Conservation (phyloP, 2,797 vertebrate species). For the Cirrhinus molitorella region DNA sequence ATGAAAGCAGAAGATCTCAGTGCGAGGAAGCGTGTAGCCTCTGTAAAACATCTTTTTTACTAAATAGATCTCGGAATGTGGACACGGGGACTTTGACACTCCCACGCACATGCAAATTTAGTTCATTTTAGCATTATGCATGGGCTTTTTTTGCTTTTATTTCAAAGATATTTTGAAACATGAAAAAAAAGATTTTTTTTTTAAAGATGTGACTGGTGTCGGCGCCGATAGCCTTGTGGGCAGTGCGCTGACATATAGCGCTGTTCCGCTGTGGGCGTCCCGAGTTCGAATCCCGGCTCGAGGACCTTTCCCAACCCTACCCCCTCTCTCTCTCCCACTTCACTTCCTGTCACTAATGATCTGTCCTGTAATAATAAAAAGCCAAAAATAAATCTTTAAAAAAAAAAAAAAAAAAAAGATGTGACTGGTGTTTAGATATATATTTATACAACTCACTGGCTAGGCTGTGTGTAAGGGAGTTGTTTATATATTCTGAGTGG, state of each 20-base stretch:
- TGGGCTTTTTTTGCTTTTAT: background rate
- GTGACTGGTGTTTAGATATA: background rate
- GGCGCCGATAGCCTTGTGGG: too few species aligned
- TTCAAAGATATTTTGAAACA: background rate
- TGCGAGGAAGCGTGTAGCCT: background rate
- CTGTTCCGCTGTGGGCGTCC: too few species aligned
- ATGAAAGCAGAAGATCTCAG: constrained; percentile 11
- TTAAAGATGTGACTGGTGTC: background rate
- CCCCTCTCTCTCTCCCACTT: too few species aligned
- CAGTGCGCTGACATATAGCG: too few species aligned
- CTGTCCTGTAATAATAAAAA: too few species aligned
- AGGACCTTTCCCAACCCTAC: too few species aligned
- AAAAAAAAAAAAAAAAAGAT: background rate
- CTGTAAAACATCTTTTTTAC: background rate
- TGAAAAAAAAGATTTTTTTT: background rate
- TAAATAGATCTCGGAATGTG: background rate
- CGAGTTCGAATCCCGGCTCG: too few species aligned
- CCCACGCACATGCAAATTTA: background rate
- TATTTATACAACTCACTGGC: background rate
- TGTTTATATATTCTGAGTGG: background rate
- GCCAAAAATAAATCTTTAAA: too few species aligned
- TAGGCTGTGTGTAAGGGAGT: too few species aligned
- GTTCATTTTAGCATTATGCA: background rate
- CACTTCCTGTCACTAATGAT: too few species aligned
- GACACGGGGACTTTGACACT: background rate